Conservation (phyloP, 2,113 vertebrate genomes). For the Pelmatolapia mariae region DNA sequence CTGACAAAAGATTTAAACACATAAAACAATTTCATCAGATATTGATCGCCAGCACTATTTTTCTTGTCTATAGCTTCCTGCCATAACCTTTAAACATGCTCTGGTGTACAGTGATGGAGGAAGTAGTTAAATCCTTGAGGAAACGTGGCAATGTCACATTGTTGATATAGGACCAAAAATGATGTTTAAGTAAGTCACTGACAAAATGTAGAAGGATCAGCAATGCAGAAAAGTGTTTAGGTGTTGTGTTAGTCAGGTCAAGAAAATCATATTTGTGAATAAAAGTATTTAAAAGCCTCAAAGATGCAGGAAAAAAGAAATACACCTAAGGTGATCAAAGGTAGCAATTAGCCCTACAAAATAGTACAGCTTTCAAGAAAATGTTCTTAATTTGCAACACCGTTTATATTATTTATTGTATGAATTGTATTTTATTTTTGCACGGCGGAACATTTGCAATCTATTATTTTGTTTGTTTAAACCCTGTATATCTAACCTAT, state of each 20-base stretch:
- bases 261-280: neutral
- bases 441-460: neutral
- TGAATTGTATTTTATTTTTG: neutral
- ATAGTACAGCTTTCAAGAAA: neutral
- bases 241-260: neutral
- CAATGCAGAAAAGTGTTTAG: neutral
- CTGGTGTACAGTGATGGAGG: neutral
- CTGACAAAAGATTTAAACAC: conserved; percentile 10
- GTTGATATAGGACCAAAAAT: neutral
- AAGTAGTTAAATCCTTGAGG: neutral
- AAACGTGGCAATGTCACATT: neutral
- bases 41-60: conserved; percentile 6
- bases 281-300: neutral
- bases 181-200: neutral
- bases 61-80: neutral
- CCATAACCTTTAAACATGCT: neutral
- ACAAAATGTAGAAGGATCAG: neutral
- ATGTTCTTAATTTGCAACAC: neutral
- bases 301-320: neutral
- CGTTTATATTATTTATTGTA: neutral
- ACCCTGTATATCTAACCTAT: neutral
- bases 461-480: neutral
- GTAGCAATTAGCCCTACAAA: neutral
- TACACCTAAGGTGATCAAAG: neutral
- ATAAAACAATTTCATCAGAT: conserved; percentile 1